Percentiles rank a stretch among this genome's conserved stretches.
phyloP scores from a whole-genome alignment of 2,797 vertebrate genomes.

The Pseudochirops corinnae region DNA sequence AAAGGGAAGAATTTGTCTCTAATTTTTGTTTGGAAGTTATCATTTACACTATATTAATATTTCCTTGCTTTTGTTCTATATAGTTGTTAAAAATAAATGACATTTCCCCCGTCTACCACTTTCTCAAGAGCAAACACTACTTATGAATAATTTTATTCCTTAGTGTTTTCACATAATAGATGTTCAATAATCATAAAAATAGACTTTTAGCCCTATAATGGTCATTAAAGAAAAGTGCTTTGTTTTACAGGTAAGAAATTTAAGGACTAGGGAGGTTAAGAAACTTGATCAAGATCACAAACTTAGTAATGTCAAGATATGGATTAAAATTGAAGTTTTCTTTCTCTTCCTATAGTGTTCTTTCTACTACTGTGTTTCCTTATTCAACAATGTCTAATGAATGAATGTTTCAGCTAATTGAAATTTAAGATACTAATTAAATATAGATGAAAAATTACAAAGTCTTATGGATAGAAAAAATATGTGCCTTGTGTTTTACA shows the following conservation, averaged over 20 bases:
- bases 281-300: neutral
- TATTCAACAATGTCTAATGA: conserved; percentile 16
- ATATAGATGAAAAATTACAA: neutral
- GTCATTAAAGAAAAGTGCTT: neutral
- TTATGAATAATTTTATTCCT: neutral
- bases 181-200: neutral
- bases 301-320: neutral
- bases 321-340: neutral
- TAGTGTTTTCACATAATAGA: neutral
- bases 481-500: neutral
- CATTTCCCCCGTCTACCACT: neutral
- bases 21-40: neutral
- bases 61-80: neutral
- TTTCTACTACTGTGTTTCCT: neutral
- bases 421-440: conserved; percentile 36
- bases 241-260: neutral
- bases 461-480: neutral
- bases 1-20: neutral
- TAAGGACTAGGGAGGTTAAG: neutral
- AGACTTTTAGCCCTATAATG: neutral
- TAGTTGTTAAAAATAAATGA: neutral
- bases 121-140: neutral
- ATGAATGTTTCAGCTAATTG: neutral
- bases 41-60: neutral
- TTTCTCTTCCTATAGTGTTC: neutral